A percentile compares a stretch with the other conserved stretches of the same genome.
phyloP scores from a whole-genome alignment of 1,140 invertebrate genomes.

The Drosophila pseudoananassae region DNA sequence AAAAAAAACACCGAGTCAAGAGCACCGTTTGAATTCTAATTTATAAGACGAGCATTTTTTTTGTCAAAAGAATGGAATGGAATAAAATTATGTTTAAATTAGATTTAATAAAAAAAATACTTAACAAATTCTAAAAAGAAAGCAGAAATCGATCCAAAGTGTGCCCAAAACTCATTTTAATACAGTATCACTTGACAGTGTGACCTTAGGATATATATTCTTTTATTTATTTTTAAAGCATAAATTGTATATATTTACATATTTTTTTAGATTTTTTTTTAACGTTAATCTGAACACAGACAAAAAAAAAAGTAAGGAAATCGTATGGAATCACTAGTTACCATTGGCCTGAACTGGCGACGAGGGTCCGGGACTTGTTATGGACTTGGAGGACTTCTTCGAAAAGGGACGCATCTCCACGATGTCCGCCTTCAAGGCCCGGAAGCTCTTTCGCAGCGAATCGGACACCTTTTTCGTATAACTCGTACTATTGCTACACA shows the following conservation, averaged over 20 bases:
- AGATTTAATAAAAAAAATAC: not conserved
- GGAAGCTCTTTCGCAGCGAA: slow-evolving; percentile 70
- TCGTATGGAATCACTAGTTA: slow-evolving; percentile 10
- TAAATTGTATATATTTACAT: not conserved
- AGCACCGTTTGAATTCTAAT: too few relatives aligned
- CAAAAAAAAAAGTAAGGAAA: not conserved
- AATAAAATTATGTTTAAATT: not conserved
- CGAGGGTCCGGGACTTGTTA: not conserved
- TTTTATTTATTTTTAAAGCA: not conserved
- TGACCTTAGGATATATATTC: not conserved
- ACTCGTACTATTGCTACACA: slow-evolving; percentile 73
- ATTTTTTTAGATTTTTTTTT: not conserved
- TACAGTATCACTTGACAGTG: too few relatives aligned
- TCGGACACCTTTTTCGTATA: slow-evolving; percentile 74
- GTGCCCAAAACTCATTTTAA: too few relatives aligned
- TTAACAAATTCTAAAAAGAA: not conserved
- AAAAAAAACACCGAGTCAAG: slow-evolving; percentile 12
- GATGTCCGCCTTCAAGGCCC: slow-evolving; percentile 65
- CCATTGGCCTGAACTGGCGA: slow-evolving; percentile 10
- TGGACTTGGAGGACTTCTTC: slow-evolving; percentile 38
- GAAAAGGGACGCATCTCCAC: slow-evolving; percentile 68
- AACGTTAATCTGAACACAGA: not conserved
- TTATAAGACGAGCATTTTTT: not conserved
- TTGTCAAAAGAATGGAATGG: not conserved
- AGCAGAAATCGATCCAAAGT: too few relatives aligned